Conservation (phyloP, 2,888 invertebrate species). For the Sepiola atlantica region DNA sequence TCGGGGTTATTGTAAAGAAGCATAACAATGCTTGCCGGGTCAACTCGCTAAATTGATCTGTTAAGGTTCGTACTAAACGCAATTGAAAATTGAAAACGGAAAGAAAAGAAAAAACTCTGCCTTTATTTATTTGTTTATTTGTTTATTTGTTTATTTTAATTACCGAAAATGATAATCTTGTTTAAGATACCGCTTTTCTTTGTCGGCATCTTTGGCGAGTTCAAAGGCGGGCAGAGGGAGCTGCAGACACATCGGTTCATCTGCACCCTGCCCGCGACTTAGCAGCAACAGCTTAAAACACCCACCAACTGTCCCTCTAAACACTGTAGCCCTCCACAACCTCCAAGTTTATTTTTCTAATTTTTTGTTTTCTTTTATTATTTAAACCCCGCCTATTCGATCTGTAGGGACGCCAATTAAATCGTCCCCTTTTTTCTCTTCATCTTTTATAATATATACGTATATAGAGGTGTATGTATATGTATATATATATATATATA, state of each 20-base stretch:
- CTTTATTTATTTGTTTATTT: neutral
- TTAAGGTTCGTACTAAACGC: too few relatives aligned
- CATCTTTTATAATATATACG: too few relatives aligned
- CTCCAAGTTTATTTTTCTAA: neutral
- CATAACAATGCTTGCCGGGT: too few relatives aligned
- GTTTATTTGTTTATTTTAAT: neutral
- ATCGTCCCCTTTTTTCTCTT: neutral
- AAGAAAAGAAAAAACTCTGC: neutral
- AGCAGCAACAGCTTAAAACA: neutral
- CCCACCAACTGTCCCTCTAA: neutral
- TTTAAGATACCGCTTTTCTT: neutral
- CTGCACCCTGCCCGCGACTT: neutral
- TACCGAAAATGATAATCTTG: slow-evolving; percentile 18
- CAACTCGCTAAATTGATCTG: too few relatives aligned
- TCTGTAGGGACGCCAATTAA: neutral
- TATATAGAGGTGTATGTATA: too few relatives aligned
- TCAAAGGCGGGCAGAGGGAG: neutral
- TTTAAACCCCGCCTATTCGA: neutral
- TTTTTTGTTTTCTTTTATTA: neutral
- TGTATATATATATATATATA: too few relatives aligned
- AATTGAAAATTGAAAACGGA: too few relatives aligned
- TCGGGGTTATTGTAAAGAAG: too few relatives aligned
- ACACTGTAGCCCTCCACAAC: neutral
- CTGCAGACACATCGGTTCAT: neutral
- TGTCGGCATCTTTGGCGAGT: neutral